phyloP scores from a whole-genome alignment of 2,888 invertebrate genomes.

The Antheraea yamamai region DNA sequence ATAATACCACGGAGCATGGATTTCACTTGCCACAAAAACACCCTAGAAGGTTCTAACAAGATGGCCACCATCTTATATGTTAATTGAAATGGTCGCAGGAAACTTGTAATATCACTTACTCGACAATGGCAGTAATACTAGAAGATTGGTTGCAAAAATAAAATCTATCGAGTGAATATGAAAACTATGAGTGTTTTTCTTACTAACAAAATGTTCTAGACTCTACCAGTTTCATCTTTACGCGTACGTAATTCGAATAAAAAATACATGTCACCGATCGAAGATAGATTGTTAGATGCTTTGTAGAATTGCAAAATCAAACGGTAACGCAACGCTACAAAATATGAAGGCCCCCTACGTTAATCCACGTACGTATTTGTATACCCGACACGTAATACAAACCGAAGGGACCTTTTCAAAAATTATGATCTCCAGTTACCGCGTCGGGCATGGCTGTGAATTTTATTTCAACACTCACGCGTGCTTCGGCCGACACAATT shows the following conservation, averaged over 20 bases:
- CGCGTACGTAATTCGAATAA: not conserved
- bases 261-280: not conserved
- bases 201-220: not conserved
- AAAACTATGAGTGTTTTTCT: not conserved
- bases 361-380: constrained; percentile 18
- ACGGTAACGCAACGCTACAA: not conserved
- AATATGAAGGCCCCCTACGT: constrained; percentile 11
- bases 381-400: constrained; percentile 53
- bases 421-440: constrained; percentile 49
- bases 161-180: no score
- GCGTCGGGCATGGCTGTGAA: constrained; percentile 37
- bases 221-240: not conserved
- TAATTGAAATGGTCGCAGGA: no score
- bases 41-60: no score
- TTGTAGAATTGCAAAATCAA: not conserved
- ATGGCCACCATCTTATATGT: no score
- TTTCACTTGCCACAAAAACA: no score
- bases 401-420: constrained; percentile 60
- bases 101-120: no score
- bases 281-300: not conserved
- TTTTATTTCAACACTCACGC: constrained; percentile 52
- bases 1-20: no score
- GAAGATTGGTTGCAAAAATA: no score
- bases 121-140: no score
- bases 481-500: constrained; percentile 55